Conservation (phyloP, 2,113 vertebrate genomes). For the Gadus macrocephalus region DNA sequence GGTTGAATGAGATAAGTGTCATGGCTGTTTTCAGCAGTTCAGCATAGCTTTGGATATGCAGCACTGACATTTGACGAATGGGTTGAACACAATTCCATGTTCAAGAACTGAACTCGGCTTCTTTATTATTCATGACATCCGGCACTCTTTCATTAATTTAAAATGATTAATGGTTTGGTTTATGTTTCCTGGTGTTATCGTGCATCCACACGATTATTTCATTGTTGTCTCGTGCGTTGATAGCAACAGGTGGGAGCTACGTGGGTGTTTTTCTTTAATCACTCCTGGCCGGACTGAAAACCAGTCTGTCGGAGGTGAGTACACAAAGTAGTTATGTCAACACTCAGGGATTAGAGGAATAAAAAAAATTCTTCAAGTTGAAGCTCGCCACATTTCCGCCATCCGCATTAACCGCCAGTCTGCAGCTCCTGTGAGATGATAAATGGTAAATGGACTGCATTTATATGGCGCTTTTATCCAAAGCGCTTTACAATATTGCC, state of each 20-base stretch:
- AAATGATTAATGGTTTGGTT: no score
- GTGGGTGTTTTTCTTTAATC: no score
- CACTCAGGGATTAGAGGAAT: conserved; percentile 12
- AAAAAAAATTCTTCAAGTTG: conserved; percentile 23
- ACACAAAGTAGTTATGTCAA: conserved; percentile 8
- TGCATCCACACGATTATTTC: no score
- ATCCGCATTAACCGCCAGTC: conserved; percentile 40
- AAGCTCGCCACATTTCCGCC: conserved; percentile 21
- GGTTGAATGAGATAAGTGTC: conserved; percentile 31
- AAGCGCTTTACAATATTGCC: no score
- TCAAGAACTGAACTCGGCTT: conserved; percentile 1
- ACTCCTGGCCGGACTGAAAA: not conserved
- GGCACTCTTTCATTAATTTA: no score
- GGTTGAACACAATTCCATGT: conserved; percentile 18
- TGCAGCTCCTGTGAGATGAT: conserved; percentile 15
- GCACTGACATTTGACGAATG: conserved; percentile 36
- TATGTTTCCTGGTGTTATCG: no score
- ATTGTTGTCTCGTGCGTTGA: no score
- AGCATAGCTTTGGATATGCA: conserved; percentile 35
- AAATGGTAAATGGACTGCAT: no score
- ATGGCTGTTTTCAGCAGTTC: conserved; percentile 17
- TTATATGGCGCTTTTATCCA: no score
- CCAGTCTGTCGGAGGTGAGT: not conserved
- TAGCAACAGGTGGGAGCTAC: no score
- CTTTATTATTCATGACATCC: not conserved